A percentile compares a stretch with the other conserved stretches of the same genome.
These are phyloP conservation scores for Meriones psammophilus DNA, from an alignment of 2,797 vertebrate genomes.

Conservation along the genomic window DNA sequence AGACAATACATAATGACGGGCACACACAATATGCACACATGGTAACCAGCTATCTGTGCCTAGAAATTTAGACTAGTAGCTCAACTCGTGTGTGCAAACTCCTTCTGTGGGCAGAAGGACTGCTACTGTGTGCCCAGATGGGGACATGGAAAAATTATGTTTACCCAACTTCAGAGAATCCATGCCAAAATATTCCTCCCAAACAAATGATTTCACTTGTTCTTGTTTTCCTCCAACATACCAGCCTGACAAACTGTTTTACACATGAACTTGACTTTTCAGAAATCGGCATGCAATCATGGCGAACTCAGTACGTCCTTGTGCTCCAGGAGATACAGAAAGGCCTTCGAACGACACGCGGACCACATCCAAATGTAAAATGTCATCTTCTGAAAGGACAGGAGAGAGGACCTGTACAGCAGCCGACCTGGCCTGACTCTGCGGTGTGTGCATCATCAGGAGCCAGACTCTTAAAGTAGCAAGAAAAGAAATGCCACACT, in stretches of 20 bases:
- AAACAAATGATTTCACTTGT: slow-evolving; percentile 76
- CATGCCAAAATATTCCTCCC: slow-evolving; percentile 78
- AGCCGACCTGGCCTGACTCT: slow-evolving; percentile 27
- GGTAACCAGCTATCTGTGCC: not conserved
- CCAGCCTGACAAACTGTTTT: slow-evolving; percentile 70
- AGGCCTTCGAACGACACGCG: slow-evolving; percentile 6
- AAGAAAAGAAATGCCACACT: slow-evolving; percentile 47
- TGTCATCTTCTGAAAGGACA: slow-evolving; percentile 56
- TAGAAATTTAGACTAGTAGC: slow-evolving; percentile 54
- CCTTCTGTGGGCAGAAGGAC: slow-evolving; percentile 69
- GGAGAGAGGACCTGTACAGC: slow-evolving; percentile 1
- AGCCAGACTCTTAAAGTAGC: slow-evolving; percentile 53
- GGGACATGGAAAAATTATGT: slow-evolving; percentile 67
- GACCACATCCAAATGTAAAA: slow-evolving; percentile 47
- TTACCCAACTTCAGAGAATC: slow-evolving; percentile 74
- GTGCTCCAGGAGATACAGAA: not conserved
- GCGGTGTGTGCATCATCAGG: not conserved
- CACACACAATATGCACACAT: not conserved
- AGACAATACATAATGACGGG: not conserved
- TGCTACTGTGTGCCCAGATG: slow-evolving; percentile 74
- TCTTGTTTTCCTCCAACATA: slow-evolving; percentile 76
- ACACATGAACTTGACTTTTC: slow-evolving; percentile 65
- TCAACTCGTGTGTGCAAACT: slow-evolving; percentile 60
- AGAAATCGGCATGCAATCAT: slow-evolving; percentile 59
- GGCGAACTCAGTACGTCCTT: slow-evolving; percentile 36